A percentile compares a stretch with the other conserved stretches of the same genome.
Conservation (phyloP, 2,888 invertebrate species). For the Drosophila mettleri region DNA sequence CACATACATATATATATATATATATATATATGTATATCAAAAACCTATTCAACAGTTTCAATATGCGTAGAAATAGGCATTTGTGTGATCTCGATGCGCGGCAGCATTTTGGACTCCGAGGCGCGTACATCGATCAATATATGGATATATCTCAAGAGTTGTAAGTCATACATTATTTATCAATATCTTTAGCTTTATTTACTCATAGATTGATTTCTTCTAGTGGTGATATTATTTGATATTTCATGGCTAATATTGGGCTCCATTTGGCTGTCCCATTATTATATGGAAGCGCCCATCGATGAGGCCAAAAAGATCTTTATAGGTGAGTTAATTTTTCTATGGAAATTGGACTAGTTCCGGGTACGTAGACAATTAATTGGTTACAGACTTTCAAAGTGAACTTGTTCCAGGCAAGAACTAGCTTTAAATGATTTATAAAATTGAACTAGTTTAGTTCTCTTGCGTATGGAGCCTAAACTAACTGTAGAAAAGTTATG, state of each 20-base stretch:
- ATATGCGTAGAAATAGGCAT: slow-evolving; percentile 90
- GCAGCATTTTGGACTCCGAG: slow-evolving; percentile 91
- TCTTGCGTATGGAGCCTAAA: too few relatives aligned
- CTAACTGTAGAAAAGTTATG: too few relatives aligned
- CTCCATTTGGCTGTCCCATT: slow-evolving; percentile 89
- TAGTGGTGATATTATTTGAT: slow-evolving; percentile 91
- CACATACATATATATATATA: not conserved
- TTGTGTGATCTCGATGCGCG: slow-evolving; percentile 91
- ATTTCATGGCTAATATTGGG: slow-evolving; percentile 91
- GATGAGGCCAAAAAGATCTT: slow-evolving; percentile 90
- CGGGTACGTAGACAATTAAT: too few relatives aligned
- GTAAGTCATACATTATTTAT: slow-evolving; percentile 86
- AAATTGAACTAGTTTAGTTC: too few relatives aligned
- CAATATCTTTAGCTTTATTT: not conserved
- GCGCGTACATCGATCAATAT: slow-evolving; percentile 91
- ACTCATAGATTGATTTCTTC: slow-evolving; percentile 74
- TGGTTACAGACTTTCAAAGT: too few relatives aligned
- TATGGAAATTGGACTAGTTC: too few relatives aligned
- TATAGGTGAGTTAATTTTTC: slow-evolving; percentile 89
- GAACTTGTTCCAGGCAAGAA: too few relatives aligned
- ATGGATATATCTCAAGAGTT: slow-evolving; percentile 91
- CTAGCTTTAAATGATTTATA: too few relatives aligned
- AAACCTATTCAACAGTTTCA: slow-evolving; percentile 85
- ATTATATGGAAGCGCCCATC: slow-evolving; percentile 89
- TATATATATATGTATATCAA: too few relatives aligned